Percentiles rank a stretch among this genome's conserved stretches.
Conservation (phyloP, 1,140 invertebrate genomes). For the Oncopodura yosiiana region DNA sequence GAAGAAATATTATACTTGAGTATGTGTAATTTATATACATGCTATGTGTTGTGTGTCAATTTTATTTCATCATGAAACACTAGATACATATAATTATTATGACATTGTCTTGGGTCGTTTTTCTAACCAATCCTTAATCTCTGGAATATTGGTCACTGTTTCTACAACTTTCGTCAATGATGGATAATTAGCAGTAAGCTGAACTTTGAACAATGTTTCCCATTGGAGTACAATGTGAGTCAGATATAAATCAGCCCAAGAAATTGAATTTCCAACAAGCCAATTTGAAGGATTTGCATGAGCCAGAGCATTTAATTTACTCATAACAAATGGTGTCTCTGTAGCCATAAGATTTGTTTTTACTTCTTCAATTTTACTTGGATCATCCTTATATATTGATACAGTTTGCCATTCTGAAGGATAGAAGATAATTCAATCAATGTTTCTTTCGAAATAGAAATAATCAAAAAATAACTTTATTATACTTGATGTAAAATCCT, state of each 20-base stretch:
- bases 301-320: conserved; percentile 48
- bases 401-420: conserved; percentile 13
- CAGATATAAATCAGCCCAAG: conserved; percentile 29
- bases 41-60: no score
- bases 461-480: no score
- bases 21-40: no score
- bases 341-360: conserved; percentile 10
- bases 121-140: conserved; percentile 23
- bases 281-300: conserved; percentile 47
- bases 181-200: conserved; percentile 9
- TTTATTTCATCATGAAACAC: no score
- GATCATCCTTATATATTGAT: conserved; percentile 8
- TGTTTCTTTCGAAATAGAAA: no score
- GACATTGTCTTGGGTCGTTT: conserved; percentile 33
- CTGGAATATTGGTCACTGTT: conserved; percentile 8
- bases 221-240: no score
- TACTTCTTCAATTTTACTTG: conserved; percentile 13
- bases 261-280: conserved; percentile 46
- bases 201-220: conserved; percentile 10
- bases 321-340: conserved; percentile 40
- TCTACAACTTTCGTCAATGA: conserved; percentile 10
- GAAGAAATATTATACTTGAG: no score
- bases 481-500: no score
- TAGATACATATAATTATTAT: no score
- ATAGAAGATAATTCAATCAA: background rate